These are phyloP conservation scores for Drosophila tropicalis DNA, from an alignment of 1,140 invertebrate species.

Conservation along the genomic window DNA sequence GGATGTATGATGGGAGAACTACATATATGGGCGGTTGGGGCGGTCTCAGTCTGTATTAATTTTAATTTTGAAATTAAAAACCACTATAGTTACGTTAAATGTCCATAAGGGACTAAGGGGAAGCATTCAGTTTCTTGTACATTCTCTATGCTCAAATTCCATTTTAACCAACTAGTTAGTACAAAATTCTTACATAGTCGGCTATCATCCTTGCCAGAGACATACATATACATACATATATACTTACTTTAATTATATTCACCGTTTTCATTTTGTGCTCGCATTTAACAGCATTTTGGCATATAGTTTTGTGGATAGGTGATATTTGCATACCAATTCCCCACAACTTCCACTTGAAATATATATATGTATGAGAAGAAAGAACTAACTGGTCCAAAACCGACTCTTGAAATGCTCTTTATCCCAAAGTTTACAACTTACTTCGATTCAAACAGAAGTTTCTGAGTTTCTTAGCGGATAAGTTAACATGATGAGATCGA, in stretches of 20 bases:
- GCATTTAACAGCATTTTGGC: constrained; percentile 63
- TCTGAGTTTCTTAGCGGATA: too few relatives aligned
- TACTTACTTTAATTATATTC: constrained; percentile 63
- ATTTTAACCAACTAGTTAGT: neutral
- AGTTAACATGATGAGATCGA: too few relatives aligned
- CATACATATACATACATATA: neutral
- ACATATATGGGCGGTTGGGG: too few relatives aligned
- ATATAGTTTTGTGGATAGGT: constrained; percentile 34
- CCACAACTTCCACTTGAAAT: constrained; percentile 56
- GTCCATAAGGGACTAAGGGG: neutral
- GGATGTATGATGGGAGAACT: neutral
- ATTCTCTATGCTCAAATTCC: neutral
- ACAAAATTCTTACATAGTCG: neutral
- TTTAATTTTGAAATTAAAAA: constrained; percentile 6
- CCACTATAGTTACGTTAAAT: neutral
- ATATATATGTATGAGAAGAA: constrained; percentile 5
- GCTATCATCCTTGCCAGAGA: neutral
- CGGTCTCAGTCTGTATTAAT: neutral
- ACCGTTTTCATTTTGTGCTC: constrained; percentile 45
- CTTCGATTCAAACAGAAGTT: neutral
- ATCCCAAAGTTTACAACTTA: neutral
- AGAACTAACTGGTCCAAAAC: neutral
- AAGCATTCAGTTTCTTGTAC: neutral
- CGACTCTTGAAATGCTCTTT: neutral
- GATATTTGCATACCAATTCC: constrained; percentile 74